Conservation (phyloP, 2,797 vertebrate species). For the Pitangus sulphuratus region DNA sequence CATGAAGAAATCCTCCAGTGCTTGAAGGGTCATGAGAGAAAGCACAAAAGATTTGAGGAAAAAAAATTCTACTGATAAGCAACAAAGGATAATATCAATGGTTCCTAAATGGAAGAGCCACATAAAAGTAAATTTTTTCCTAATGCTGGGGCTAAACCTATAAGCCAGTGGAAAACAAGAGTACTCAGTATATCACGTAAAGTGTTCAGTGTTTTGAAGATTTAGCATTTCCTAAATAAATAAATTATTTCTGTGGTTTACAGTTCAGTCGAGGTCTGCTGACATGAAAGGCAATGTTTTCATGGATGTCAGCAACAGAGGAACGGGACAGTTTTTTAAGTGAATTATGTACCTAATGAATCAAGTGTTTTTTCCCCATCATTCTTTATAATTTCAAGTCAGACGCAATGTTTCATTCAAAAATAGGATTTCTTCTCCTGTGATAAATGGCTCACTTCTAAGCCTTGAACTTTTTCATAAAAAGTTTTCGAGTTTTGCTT, state of each 20-base stretch:
- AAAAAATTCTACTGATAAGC: not conserved
- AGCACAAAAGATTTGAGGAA: not conserved
- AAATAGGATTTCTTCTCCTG: not conserved
- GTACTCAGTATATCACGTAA: not conserved
- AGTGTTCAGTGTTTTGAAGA: not conserved
- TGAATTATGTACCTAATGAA: not conserved
- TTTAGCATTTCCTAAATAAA: slow-evolving; percentile 17
- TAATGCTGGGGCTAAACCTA: not conserved
- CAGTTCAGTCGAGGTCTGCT: not conserved
- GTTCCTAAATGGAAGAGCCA: not conserved
- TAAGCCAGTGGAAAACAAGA: not conserved
- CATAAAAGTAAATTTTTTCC: not conserved
- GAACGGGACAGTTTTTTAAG: not conserved
- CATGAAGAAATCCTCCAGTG: not conserved
- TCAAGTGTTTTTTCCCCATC: not conserved
- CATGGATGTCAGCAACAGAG: slow-evolving; percentile 1
- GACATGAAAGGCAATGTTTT: slow-evolving; percentile 8
- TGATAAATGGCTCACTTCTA: not conserved
- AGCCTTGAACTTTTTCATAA: not conserved
- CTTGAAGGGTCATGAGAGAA: not conserved
- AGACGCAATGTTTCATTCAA: not conserved
- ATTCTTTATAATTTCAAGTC: not conserved
- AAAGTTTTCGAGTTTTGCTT: not conserved
- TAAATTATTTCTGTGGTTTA: not conserved
- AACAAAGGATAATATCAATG: not conserved